Percentiles rank a stretch among this genome's conserved stretches.
These are phyloP conservation scores for Neogobius melanostomus DNA, from an alignment of 2,113 vertebrate genomes.

Conservation along the genomic window DNA sequence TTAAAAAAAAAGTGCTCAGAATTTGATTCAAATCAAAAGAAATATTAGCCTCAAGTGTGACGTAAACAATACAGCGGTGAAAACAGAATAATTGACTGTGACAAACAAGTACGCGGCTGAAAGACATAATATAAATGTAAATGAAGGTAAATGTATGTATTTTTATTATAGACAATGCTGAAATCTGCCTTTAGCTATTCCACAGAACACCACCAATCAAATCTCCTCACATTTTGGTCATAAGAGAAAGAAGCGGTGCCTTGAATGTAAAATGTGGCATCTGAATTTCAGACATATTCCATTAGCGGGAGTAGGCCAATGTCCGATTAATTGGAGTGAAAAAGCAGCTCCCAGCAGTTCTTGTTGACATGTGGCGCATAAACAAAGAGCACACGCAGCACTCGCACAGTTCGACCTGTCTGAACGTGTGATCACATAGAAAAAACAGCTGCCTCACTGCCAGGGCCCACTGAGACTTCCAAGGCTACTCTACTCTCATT, in stretches of 20 bases:
- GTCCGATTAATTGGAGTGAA: not conserved
- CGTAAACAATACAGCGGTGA: too few relatives aligned
- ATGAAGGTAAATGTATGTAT: not conserved
- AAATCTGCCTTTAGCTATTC: not conserved
- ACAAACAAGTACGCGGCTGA: too few relatives aligned
- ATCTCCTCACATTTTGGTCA: not conserved
- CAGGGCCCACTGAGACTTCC: not conserved
- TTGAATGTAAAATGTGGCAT: not conserved
- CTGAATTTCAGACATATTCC: not conserved
- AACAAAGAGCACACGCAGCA: not conserved
- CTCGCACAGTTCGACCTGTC: not conserved
- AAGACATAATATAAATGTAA: not conserved
- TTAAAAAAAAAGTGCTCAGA: too few relatives aligned
- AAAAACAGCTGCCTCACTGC: not conserved
- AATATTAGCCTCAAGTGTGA: too few relatives aligned
- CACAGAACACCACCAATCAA: not conserved
- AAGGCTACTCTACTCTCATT: not conserved
- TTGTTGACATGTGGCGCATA: not conserved
- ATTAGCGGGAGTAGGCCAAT: not conserved
- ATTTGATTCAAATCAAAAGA: too few relatives aligned
- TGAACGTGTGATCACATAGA: conserved; percentile 7
- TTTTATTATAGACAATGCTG: not conserved
- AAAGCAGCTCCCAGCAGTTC: not conserved
- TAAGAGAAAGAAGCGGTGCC: not conserved
- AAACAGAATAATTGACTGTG: too few relatives aligned